A percentile compares a stretch with the other conserved stretches of the same genome.
Conservation (phyloP, 2,888 invertebrate genomes). For the Acrobasis suavella region DNA sequence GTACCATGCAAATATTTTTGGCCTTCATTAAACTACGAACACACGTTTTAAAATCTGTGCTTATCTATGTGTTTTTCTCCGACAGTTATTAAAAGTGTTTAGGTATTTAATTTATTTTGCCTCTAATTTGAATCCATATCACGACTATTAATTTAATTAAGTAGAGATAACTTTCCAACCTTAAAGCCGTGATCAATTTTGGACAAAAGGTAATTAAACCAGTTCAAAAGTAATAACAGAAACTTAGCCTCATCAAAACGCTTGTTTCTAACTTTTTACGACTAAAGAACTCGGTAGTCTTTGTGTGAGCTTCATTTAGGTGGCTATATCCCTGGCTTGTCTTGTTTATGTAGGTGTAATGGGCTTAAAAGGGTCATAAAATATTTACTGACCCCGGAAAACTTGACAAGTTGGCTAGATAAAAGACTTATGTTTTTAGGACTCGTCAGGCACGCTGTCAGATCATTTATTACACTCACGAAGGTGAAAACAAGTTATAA, state of each 20-base stretch:
- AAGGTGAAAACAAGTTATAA: too few species aligned
- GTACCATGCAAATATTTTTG: not conserved
- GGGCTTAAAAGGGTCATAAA: conserved; percentile 8
- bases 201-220: conserved; percentile 31
- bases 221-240: conserved; percentile 27
- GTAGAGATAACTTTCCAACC: not conserved
- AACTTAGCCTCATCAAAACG: conserved; percentile 25
- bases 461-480: not conserved
- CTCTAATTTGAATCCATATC: not conserved
- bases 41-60: too few species aligned
- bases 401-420: not conserved
- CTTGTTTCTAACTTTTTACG: conserved; percentile 28
- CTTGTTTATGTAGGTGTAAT: conserved; percentile 7
- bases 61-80: too few species aligned
- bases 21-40: not conserved
- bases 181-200: conserved; percentile 22
- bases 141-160: not conserved
- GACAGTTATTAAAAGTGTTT: too few species aligned
- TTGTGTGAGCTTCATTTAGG: conserved; percentile 21
- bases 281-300: conserved; percentile 19
- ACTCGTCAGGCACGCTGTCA: not conserved
- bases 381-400: conserved; percentile 13
- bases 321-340: conserved; percentile 7
- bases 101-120: too few species aligned
- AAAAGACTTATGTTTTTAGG: not conserved